phyloP scores from a whole-genome alignment of 2,113 vertebrate species.

The Notarius lentiginosus region DNA sequence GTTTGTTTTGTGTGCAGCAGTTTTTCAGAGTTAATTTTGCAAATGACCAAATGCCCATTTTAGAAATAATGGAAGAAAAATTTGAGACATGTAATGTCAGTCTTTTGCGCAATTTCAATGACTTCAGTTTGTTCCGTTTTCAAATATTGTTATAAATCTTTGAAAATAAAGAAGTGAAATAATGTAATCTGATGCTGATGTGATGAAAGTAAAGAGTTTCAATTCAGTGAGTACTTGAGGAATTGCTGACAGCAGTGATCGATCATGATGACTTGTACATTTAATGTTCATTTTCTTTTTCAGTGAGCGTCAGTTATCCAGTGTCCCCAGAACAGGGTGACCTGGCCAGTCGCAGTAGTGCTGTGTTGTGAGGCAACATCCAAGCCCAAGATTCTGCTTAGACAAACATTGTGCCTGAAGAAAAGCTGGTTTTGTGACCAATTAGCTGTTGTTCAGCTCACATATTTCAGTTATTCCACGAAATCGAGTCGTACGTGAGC shows the following conservation, averaged over 20 bases:
- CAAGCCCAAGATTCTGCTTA: not conserved
- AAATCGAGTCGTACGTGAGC: no score
- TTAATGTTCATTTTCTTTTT: not conserved
- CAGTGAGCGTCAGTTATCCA: not conserved
- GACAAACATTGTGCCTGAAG: not conserved
- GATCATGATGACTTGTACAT: not conserved
- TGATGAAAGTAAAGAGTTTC: not conserved
- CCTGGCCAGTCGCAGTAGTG: not conserved
- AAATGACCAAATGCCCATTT: not conserved
- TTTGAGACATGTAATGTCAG: not conserved
- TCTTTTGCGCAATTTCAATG: not conserved
- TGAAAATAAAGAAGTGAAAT: not conserved
- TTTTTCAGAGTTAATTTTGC: not conserved
- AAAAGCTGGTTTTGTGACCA: not conserved
- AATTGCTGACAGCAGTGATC: not conserved
- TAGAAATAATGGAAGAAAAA: not conserved
- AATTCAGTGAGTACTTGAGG: not conserved
- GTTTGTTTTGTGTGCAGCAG: not conserved
- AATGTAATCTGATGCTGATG: not conserved
- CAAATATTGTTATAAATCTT: slow-evolving; percentile 4
- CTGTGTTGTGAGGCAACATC: not conserved
- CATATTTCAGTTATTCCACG: not conserved
- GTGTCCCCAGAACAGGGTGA: not conserved
- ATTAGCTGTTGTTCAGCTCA: not conserved
- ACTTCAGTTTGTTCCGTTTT: not conserved